These are phyloP conservation scores for Mesocricetus auratus DNA, from an alignment of 2,113 vertebrate species.

Conservation along the genomic window DNA sequence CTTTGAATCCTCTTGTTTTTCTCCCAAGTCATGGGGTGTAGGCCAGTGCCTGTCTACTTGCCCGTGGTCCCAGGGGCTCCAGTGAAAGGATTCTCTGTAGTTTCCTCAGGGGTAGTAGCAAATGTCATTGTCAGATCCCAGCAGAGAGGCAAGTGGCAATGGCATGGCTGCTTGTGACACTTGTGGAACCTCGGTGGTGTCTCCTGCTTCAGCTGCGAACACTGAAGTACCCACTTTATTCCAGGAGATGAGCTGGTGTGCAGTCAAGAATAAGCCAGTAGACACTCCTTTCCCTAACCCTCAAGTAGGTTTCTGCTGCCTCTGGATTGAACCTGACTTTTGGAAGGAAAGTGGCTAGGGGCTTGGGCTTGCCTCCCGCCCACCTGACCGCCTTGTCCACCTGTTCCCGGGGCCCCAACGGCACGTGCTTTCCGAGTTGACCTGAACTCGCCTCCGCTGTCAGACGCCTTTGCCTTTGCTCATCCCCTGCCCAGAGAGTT, in stretches of 20 bases:
- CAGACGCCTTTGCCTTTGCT: neutral
- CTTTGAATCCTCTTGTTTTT: neutral
- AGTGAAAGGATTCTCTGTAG: neutral
- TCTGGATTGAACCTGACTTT: neutral
- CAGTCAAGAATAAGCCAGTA: neutral
- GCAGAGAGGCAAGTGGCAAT: neutral
- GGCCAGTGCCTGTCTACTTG: neutral
- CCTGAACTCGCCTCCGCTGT: neutral
- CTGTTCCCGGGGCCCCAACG: rapidly evolving
- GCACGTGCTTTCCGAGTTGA: rapidly evolving
- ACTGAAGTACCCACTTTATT: neutral
- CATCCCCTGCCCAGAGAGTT: neutral
- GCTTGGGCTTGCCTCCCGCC: rapidly evolving
- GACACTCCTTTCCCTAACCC: neutral
- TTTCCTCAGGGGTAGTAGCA: neutral
- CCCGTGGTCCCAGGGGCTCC: neutral
- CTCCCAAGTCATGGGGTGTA: neutral
- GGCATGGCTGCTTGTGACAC: neutral
- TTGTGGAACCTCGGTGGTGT: neutral
- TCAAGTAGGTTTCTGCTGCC: neutral
- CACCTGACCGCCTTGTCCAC: rapidly evolving
- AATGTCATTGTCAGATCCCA: neutral
- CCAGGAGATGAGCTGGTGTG: neutral
- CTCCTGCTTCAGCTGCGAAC: neutral
- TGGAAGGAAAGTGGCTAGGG: neutral